A percentile compares a stretch with the other conserved stretches of the same genome.
Evolutionary conservation across 1,140 invertebrate species (phyloP).

Genomic region (Drosophila orosa): DNA sequence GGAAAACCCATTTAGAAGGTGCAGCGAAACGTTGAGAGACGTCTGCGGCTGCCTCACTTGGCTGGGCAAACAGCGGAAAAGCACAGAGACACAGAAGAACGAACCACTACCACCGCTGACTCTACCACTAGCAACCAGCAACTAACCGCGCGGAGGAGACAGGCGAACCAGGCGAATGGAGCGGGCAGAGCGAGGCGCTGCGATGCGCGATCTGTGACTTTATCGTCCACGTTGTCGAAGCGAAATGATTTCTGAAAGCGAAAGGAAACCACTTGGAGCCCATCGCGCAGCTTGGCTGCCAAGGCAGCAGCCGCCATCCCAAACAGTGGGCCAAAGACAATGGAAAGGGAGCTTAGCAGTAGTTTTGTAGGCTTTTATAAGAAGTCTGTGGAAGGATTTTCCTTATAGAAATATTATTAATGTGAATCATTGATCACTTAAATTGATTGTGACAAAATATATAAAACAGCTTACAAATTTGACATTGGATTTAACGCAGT

Average conservation of each 20-base stretch:
- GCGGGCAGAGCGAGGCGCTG: constrained; percentile 60
- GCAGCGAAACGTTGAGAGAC: constrained; percentile 79
- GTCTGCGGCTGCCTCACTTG: constrained; percentile 64
- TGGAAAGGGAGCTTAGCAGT: background rate
- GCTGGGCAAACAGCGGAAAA: constrained; percentile 63
- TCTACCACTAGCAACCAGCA: constrained; percentile 12
- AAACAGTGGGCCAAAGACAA: constrained; percentile 9
- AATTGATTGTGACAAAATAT: background rate
- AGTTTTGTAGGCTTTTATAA: background rate
- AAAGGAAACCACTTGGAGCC: constrained; percentile 84
- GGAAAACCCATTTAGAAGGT: constrained; percentile 82
- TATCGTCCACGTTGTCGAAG: constrained; percentile 83
- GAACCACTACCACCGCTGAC: constrained; percentile 9
- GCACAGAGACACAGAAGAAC: constrained; percentile 53
- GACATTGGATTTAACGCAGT: too few species aligned
- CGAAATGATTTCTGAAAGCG: constrained; percentile 84
- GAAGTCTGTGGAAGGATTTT: background rate
- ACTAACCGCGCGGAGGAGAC: constrained; percentile 74
- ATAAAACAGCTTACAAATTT: too few species aligned
- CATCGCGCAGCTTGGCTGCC: constrained; percentile 56
- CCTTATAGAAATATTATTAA: background rate
- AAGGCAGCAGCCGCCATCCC: constrained; percentile 26
- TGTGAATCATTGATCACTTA: too few species aligned
- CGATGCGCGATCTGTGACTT: constrained; percentile 83
- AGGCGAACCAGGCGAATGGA: constrained; percentile 54